Evolutionary conservation across 2,113 vertebrate genomes (phyloP), one percentile per base, ranked within the genome.

Genomic region (Corvus hawaiiensis): DNA sequence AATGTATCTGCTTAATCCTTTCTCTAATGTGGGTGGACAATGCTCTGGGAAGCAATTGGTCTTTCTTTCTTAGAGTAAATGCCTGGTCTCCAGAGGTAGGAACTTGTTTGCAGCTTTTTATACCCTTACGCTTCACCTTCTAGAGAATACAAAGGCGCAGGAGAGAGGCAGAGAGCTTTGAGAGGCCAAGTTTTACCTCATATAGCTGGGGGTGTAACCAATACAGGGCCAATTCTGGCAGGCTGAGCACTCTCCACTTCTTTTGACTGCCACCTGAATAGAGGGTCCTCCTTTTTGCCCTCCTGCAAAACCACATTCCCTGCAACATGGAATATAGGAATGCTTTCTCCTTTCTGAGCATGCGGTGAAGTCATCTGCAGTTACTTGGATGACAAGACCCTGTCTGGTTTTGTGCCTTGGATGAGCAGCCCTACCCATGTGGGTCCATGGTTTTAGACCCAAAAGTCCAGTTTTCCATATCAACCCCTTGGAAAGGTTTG

Each of bases 1-100:
- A 99, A 99, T 99, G 99, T 99, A 98, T 98, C 98, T 98, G 98
- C 98, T 98, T 99, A 99, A 99, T 99, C 99, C 99, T 97, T 98
- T 99, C 98, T 99, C 98, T 99, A 99, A 99, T 98, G 99, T 99
- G 98, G 98, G 98, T 97, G 98, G 98, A 99, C 98, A 99, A 98
- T 98, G 98, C 98, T 98, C 98, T 98, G 98, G 97, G 97, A 98
- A 98, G 98, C 98, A 97, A 98, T 98, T 98, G 98, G 95, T 89
- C 95, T 86, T 98, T 98, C 98, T 98, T 98, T 93, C 98, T 98
- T 96, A 89, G 97, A 98, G 98, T 98, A 99, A 99, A 99, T 98
- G 97, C 97, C 95, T 96, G 83, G 96, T 98, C 98, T 98, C 98
- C 97, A 97, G 97, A 98, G 98, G 98, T 98, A 98, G 98, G 98